Base-by-base conservation (phyloP, 92 coral and sea anemone species). In the Ricordea florida region DNA sequence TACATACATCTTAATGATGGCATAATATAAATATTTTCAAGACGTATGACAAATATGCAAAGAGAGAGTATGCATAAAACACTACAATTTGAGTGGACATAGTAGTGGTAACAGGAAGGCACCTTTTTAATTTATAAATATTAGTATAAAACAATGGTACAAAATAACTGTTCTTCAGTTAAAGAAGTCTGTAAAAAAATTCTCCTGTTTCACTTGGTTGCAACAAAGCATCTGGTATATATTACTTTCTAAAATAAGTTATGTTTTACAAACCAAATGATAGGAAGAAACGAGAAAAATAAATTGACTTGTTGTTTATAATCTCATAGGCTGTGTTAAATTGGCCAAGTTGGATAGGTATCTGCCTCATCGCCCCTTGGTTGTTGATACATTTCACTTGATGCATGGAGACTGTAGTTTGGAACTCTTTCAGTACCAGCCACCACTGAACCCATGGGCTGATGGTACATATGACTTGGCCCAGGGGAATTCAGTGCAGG, bases 401-500 rank as follows among this genome's bases (percentile, higher is more conserved):
- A 50, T 50, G 58, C 58, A 50, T 50, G 58, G 29, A 50, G 58
- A 21, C 29, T 50, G 27, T 47, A 50, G 33, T 50, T 50, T 50
- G 58, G 58, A 50, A 50, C 58, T 50, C 33, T 50, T 50, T 46
- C 24, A 46, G 53, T 46, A 46, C 53, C 53, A 15, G 53, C 25
- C 27, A 46, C 10, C 53, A 46, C 58, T 50, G 58, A 18, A 50
- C 58, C 33, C 8, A 24, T 50, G 58, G 58, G 58, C 58, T 50
- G 58, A 22, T 50, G 58, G 58, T 50, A 50, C 33, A 6, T 50
- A 2, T 22, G 58, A 50, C 58, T 50, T 50, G 58, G 58, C 58
- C 58, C 58, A 50, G 58, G 55, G 55, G 55, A 47, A 47, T 47
- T 47, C 55, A 47, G 55, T 47, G 15, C 55, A 47, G 55, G 58